These are phyloP conservation scores for Lates japonicus DNA, from an alignment of 2,797 vertebrate species.

Conservation along the genomic window DNA sequence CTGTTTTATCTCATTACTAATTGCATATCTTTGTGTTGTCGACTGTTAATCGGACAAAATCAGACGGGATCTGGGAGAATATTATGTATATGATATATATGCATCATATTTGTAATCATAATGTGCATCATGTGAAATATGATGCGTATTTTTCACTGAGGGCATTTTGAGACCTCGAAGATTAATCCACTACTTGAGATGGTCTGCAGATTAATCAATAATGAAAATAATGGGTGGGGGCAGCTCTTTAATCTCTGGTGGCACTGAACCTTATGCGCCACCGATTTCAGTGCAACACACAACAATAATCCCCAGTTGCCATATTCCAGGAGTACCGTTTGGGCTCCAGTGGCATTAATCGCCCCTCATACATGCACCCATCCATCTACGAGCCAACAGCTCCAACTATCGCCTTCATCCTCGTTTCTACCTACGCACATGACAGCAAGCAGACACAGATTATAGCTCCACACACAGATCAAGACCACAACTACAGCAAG, in stretches of 20 bases:
- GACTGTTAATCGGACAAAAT: no score
- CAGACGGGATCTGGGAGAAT: neutral
- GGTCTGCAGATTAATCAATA: neutral
- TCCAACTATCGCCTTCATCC: constrained; percentile 63
- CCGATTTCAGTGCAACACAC: neutral
- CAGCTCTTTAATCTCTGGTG: neutral
- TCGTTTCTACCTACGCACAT: constrained; percentile 52
- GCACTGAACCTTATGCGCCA: neutral
- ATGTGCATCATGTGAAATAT: no score
- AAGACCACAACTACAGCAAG: constrained; percentile 1
- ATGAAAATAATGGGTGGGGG: neutral
- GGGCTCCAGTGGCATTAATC: constrained; percentile 49
- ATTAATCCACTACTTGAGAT: neutral
- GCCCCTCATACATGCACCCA: constrained; percentile 52
- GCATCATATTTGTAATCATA: no score
- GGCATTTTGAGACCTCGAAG: no score
- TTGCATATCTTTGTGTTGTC: neutral
- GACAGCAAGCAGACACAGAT: constrained; percentile 44
- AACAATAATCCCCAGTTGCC: neutral
- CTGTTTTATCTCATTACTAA: neutral
- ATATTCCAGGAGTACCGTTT: neutral
- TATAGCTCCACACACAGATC: constrained; percentile 29
- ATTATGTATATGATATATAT: no score
- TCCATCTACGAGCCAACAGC: constrained; percentile 61
- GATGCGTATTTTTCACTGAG: no score